Conservation (phyloP, 2,888 invertebrate species). For the Vesta saturnalis region DNA sequence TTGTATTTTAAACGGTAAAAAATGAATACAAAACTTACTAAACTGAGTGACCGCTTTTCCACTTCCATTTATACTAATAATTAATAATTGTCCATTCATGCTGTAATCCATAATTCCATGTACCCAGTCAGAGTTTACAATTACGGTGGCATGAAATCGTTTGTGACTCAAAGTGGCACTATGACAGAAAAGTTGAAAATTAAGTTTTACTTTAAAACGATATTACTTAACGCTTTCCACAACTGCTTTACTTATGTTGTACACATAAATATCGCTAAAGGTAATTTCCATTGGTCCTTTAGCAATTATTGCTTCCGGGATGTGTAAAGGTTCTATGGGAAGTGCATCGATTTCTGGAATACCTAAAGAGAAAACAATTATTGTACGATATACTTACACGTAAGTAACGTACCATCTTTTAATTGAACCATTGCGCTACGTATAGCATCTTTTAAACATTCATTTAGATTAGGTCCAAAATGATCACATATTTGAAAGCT, state of each 20-base stretch:
- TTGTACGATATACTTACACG: too few relatives aligned
- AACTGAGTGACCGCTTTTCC: background rate
- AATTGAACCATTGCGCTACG: constrained; percentile 8
- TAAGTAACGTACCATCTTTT: constrained; percentile 17
- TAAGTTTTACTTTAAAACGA: background rate
- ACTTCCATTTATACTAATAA: background rate
- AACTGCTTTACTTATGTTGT: background rate
- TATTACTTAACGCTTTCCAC: background rate
- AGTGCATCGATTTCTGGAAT: background rate
- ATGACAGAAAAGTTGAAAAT: background rate
- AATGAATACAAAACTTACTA: background rate
- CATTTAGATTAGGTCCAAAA: constrained; percentile 2
- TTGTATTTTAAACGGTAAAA: too few relatives aligned
- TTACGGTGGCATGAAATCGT: background rate
- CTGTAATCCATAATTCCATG: background rate
- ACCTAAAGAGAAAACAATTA: background rate
- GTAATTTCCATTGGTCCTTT: background rate
- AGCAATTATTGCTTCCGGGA: background rate
- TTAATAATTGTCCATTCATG: background rate
- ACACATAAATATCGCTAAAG: background rate
- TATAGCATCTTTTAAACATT: constrained; percentile 19
- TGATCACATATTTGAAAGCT: constrained; percentile 19
- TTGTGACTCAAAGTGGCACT: background rate
- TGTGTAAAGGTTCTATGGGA: background rate
- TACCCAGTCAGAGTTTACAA: background rate